These are phyloP conservation scores for Sparidentex hasta DNA, from an alignment of 2,797 vertebrate species.

Conservation along the genomic window DNA sequence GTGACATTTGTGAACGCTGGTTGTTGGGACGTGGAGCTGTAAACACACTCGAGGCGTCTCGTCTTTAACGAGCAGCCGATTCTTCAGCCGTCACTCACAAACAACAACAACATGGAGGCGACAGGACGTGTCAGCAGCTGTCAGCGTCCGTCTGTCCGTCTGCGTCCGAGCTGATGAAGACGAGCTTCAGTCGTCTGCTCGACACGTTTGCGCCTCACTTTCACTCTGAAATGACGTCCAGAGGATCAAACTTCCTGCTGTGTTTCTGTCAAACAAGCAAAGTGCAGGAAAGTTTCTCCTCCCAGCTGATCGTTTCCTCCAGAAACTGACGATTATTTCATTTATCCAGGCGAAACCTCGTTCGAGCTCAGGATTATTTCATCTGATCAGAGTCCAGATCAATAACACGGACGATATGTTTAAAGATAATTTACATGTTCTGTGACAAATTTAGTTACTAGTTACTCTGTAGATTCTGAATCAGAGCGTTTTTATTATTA, in stretches of 20 bases:
- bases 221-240: background rate
- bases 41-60: background rate
- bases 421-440: too few relatives aligned
- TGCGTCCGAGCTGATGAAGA: conserved; percentile 10
- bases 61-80: conserved; percentile 14
- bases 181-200: conserved; percentile 4
- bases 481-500: too few relatives aligned
- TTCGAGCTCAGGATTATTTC: too few relatives aligned
- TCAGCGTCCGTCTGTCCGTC: conserved; percentile 3
- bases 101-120: conserved; percentile 33
- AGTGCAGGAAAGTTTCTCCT: background rate
- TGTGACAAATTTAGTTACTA: too few relatives aligned
- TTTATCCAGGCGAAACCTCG: too few relatives aligned
- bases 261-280: too few relatives aligned
- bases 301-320: background rate
- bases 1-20: too few relatives aligned
- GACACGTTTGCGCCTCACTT: background rate
- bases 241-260: background rate
- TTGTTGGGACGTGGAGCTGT: too few relatives aligned
- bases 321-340: too few relatives aligned
- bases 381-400: too few relatives aligned
- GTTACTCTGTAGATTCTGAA: too few relatives aligned
- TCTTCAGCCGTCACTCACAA: conserved; percentile 27
- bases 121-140: conserved; percentile 31
- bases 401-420: too few relatives aligned